Evolutionary conservation across 2,797 vertebrate species (phyloP).

Genomic region (Ciconia nigra): DNA sequence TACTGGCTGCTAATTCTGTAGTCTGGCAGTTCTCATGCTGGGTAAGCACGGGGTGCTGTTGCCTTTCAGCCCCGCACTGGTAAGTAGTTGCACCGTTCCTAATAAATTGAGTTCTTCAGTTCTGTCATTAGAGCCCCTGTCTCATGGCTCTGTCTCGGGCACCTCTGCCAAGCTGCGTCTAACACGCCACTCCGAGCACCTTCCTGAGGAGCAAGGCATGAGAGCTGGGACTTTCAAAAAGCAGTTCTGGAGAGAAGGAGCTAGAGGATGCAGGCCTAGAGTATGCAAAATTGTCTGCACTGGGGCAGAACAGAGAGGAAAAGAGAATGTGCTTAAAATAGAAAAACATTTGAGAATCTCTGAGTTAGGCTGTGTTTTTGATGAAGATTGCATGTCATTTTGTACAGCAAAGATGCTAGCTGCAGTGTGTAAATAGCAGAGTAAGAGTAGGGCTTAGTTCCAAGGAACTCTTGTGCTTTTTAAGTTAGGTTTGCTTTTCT

Average conservation of each 20-base stretch:
- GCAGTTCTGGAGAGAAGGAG: neutral
- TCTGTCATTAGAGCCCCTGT: neutral
- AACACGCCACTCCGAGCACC: fast-evolving
- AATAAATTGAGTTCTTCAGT: neutral
- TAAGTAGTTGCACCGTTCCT: neutral
- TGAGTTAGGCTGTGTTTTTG: neutral
- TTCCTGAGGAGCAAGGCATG: neutral
- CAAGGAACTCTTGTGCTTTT: neutral
- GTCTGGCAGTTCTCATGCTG: neutral
- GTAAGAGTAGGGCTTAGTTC: neutral
- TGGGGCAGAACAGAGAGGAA: neutral
- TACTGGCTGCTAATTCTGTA: neutral
- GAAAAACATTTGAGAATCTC: neutral
- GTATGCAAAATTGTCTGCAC: neutral
- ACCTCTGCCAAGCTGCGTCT: neutral
- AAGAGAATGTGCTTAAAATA: neutral
- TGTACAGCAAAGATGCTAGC: neutral
- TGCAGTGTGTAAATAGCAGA: neutral
- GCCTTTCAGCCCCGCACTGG: neutral
- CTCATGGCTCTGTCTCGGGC: neutral
- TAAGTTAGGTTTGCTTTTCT: neutral
- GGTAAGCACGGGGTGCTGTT: neutral
- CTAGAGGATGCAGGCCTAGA: neutral
- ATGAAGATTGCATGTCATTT: fast-evolving
- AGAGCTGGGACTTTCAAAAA: neutral